phyloP scores from a whole-genome alignment of 1,140 invertebrate species.

The Drosophila sturtevanti region DNA sequence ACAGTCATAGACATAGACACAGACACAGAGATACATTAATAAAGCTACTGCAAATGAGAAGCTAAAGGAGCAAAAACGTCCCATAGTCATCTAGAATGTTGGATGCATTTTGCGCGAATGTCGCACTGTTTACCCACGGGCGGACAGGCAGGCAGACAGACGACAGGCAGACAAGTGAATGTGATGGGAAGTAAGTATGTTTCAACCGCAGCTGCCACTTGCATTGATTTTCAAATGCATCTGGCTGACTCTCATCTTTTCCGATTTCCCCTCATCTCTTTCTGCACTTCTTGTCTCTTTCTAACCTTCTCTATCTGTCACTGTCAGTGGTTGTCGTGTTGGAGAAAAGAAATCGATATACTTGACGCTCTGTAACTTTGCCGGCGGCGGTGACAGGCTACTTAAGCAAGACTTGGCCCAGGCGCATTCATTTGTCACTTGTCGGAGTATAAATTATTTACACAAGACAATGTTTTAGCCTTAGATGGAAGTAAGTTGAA shows the following conservation, averaged over 20 bases:
- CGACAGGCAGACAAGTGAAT: constrained; percentile 10
- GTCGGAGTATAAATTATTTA: constrained; percentile 68
- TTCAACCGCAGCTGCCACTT: constrained; percentile 70
- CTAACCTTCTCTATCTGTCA: neutral
- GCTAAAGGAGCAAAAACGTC: neutral
- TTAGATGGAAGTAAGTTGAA: constrained; percentile 26
- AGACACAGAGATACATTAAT: constrained; percentile 37
- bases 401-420: constrained; percentile 50
- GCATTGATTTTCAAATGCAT: constrained; percentile 63
- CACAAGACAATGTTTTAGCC: constrained; percentile 45
- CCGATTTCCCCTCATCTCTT: neutral
- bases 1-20: neutral
- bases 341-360: constrained; percentile 21
- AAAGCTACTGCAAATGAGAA: constrained; percentile 53
- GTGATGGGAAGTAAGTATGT: constrained; percentile 48
- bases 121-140: constrained; percentile 43
- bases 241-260: constrained; percentile 13
- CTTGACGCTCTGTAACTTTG: constrained; percentile 12
- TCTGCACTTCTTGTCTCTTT: neutral
- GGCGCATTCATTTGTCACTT: constrained; percentile 72
- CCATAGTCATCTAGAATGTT: constrained; percentile 5
- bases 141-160: neutral
- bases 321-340: neutral
- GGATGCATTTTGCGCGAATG: constrained; percentile 1
- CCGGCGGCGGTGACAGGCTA: constrained; percentile 51